Evolutionary conservation across 2,888 invertebrate genomes (phyloP), one percentile per base, ranked within the genome.

Genomic region (Aplocera efformata): DNA sequence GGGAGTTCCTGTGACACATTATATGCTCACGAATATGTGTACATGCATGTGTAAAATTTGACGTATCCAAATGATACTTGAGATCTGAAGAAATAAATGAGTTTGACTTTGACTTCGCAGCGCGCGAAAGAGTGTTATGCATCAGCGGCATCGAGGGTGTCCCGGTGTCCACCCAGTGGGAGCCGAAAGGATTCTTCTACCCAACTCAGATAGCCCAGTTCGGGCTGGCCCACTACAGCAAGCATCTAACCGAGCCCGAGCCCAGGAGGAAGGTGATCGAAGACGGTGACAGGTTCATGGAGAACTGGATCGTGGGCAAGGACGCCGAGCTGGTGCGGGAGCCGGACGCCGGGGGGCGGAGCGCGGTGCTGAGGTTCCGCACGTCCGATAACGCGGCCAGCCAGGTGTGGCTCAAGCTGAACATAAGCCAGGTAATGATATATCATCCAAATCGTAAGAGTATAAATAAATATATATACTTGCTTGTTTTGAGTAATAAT

Each of bases 191-290:
- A 0, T 98, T 99, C 79, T 97, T 94, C 79, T 99, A 99, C 83
- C 98, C 99, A 0, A 99, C 98, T 1, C 99, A 99, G 86, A 98
- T 99, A 54, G 98, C 99, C 4, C 99, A 99, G 78, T 99, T 97
- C 76, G 99, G 97, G 0, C 82, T 99, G 40, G 96, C 98, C 6
- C 99, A 99, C 82, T 99, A 97, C 79, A 98, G 97, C 79, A 98
- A 98, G 79, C 95, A 96, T 77, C 81, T 98, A 7, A 95, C 94
- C 0, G 97, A 97, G 62, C 93, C 94, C 0, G 93, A 94, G 55
- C 96, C 97, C 0, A 90, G 93, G 31, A 86, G 92, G 48, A 91
- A 91, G 31, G 44, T 77, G 0, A 57, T 97, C 6, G 97, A 96
- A 60, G 94, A 97, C 69, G 94, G 92, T 0, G 93, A 94, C 56